Conservation (phyloP, 2,113 vertebrate species). For the Mohoua ochrocephala region DNA sequence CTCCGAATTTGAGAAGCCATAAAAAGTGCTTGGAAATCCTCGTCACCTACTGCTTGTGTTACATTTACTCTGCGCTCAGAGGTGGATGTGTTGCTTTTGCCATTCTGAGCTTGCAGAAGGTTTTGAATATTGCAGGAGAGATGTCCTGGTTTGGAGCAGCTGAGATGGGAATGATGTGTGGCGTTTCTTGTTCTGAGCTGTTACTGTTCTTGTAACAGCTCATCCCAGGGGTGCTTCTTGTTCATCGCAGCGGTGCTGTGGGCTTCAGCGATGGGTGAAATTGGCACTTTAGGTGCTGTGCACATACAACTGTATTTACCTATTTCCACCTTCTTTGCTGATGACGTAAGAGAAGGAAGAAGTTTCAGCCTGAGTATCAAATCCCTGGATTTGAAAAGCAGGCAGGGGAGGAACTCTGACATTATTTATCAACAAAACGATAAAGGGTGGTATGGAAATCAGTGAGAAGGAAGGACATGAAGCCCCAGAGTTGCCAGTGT, state of each 20-base stretch:
- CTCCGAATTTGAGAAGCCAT: not conserved
- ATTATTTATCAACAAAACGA: not conserved
- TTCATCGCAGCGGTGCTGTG: not conserved
- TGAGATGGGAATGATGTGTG: not conserved
- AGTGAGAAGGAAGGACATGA: not conserved
- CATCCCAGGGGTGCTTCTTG: too few species aligned
- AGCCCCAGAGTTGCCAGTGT: not conserved
- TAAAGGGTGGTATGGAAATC: not conserved
- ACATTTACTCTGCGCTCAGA: not conserved
- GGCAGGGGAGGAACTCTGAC: not conserved
- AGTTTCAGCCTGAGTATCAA: not conserved
- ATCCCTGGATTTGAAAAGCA: not conserved
- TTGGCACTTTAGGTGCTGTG: not conserved
- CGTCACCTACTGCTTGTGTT: not conserved
- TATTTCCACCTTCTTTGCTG: not conserved
- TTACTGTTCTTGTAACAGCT: too few species aligned
- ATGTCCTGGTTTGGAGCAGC: not conserved
- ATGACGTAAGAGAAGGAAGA: not conserved
- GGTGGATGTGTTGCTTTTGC: not conserved
- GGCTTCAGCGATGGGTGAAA: not conserved
- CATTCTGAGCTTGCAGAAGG: not conserved
- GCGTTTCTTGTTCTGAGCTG: not conserved
- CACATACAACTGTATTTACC: rapidly evolving
- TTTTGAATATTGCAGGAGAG: not conserved
- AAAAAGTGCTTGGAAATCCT: not conserved